Evolutionary conservation across 2,888 invertebrate species (phyloP).

Genomic region (Pyrrhia umbra): DNA sequence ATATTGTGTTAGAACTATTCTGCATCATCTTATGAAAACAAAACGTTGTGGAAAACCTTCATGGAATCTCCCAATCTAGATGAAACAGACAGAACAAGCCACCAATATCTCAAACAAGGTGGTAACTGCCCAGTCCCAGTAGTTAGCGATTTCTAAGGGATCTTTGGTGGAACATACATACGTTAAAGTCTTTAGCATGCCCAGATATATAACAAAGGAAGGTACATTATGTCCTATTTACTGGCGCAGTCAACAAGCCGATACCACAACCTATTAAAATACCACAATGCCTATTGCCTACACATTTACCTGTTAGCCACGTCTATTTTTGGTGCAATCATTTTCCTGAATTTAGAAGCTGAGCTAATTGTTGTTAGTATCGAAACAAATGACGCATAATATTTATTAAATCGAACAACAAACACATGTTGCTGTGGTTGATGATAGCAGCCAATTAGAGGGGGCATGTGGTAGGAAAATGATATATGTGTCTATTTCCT

Average conservation of each 20-base stretch:
- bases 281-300: neutral
- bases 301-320: conserved; percentile 45
- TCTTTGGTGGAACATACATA: too few relatives aligned
- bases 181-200: too few relatives aligned
- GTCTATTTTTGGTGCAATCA: conserved; percentile 42
- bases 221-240: neutral
- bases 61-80: too few relatives aligned
- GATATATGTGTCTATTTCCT: conserved; percentile 51
- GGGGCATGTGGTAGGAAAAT: conserved; percentile 30
- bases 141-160: too few relatives aligned
- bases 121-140: too few relatives aligned
- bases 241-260: neutral
- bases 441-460: conserved; percentile 54
- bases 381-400: conserved; percentile 38
- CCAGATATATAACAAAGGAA: too few relatives aligned
- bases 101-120: too few relatives aligned
- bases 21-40: too few relatives aligned
- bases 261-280: conserved; percentile 25
- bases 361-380: conserved; percentile 39
- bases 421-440: conserved; percentile 37
- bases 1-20: too few relatives aligned
- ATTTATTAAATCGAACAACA: conserved; percentile 32
- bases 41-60: too few relatives aligned
- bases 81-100: too few relatives aligned
- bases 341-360: conserved; percentile 26